Evolutionary conservation across 2,888 invertebrate species (phyloP), one percentile per base, ranked within the genome.

Genomic region (Pollenia griseotomentosa): DNA sequence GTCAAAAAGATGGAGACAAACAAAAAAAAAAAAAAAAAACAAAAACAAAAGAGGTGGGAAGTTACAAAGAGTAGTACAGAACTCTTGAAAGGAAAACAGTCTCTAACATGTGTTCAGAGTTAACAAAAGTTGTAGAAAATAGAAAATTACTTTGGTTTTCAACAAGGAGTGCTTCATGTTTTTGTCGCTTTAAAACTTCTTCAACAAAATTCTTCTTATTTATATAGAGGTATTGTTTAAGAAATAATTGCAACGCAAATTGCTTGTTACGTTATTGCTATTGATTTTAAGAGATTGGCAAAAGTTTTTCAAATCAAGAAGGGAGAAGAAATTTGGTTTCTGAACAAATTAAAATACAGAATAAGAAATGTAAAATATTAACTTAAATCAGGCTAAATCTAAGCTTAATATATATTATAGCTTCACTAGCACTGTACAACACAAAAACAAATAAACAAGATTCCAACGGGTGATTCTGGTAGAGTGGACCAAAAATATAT

Each of bases 161-260:
- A 70, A 44, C 23, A 12, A 55, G 46, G 44, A 57, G 2, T 9
- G 6, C 33, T 33, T 33, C 33, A 33, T 71, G 8, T 14, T 42
- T 42, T 42, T 40, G 51, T 44, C 33, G 46, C 9, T 40, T 42
- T 40, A 55, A n/a, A 59, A 78, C 19, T 48, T 66, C 59, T 12
- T 68, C 19, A 75, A 19, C 14, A 53, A 6, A 61, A 55, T 44
- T 65, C 0, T 53, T 33, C 14, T 16, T 48, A 33, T 53, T 65
- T n/a, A 4, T 63, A 2, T 19, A 40, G 55, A 33, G 12, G 48
- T 42, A n/a, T 53, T 51, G 7, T 66, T 61, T 12, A 12, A 40
- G 42, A 53, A 70, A 61, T 61, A 61, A 68, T 16, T 51, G 11
- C 70, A 78, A 55, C 33, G n/a, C 16, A 51, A 48, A 53, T 42